Percentiles rank a stretch among this genome's conserved stretches.
Conservation (phyloP, 2,113 vertebrate species). For the Rattus rattus region DNA sequence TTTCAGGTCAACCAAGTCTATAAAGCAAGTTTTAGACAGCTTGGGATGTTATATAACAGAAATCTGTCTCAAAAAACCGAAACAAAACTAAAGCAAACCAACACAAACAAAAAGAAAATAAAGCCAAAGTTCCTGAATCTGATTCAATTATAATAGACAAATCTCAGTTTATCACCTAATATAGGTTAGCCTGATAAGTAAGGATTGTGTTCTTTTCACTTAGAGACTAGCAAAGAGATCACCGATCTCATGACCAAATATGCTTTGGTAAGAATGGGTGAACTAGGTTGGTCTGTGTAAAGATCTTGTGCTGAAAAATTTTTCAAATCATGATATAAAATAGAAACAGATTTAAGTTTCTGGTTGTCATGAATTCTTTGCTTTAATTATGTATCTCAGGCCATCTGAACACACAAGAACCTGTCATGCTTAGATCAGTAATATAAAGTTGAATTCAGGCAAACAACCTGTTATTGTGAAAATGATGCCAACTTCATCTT, state of each 20-base stretch:
- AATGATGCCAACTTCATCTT: constrained; percentile 62
- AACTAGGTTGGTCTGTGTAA: constrained; percentile 2
- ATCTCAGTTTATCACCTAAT: background rate
- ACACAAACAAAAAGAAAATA: background rate
- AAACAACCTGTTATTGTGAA: constrained; percentile 59
- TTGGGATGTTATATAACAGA: too few relatives aligned
- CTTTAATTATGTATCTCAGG: constrained; percentile 59
- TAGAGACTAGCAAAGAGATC: background rate
- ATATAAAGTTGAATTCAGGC: constrained; percentile 62
- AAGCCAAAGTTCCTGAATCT: background rate
- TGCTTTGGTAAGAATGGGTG: background rate
- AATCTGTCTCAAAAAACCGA: too few relatives aligned
- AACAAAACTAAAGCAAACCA: background rate
- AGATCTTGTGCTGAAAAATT: background rate
- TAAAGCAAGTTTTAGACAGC: too few relatives aligned
- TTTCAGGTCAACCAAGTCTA: too few relatives aligned
- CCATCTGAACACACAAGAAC: constrained; percentile 55
- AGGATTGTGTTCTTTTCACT: background rate
- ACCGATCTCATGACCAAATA: background rate
- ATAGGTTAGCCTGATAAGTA: background rate
- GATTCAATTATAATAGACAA: background rate
- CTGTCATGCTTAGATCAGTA: constrained; percentile 61
- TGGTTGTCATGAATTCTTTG: constrained; percentile 48
- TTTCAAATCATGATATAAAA: constrained; percentile 60
- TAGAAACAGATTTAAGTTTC: constrained; percentile 51